Conservation (phyloP, 2,797 vertebrate genomes). For the Decapterus maruadsi region DNA sequence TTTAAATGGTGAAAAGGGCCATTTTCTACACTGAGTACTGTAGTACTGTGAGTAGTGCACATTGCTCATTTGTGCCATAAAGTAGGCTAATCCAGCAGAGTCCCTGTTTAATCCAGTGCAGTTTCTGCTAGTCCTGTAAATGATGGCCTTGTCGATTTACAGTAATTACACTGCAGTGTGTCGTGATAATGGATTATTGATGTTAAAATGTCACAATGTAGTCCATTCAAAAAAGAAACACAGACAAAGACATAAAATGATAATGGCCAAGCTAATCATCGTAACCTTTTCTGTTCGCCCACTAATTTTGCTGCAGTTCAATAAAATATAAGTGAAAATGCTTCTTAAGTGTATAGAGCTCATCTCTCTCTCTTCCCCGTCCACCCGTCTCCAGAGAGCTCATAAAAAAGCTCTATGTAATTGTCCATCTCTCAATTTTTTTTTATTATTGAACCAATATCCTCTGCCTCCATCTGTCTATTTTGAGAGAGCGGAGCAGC, state of each 20-base stretch:
- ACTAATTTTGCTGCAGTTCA: background rate
- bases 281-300: background rate
- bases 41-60: too few species aligned
- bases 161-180: slow-evolving; percentile 1
- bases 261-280: background rate
- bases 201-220: background rate
- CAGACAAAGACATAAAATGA: background rate
- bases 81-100: background rate
- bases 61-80: too few species aligned
- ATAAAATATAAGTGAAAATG: slow-evolving; percentile 15
- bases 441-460: slow-evolving; percentile 48
- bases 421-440: slow-evolving; percentile 54
- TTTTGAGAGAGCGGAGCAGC: slow-evolving; percentile 31
- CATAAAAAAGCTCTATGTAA: slow-evolving; percentile 55
- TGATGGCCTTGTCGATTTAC: slow-evolving; percentile 10
- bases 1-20: too few species aligned
- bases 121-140: slow-evolving; percentile 15
- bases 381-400: slow-evolving; percentile 34
- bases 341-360: background rate
- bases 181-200: slow-evolving; percentile 24
- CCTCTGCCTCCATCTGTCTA: slow-evolving; percentile 43
- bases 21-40: too few species aligned
- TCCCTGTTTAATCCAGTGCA: background rate
- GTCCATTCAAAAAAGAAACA: background rate
- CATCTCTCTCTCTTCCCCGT: slow-evolving; percentile 8